Conservation (phyloP, 2,113 vertebrate genomes). For the Sorex fumeus region DNA sequence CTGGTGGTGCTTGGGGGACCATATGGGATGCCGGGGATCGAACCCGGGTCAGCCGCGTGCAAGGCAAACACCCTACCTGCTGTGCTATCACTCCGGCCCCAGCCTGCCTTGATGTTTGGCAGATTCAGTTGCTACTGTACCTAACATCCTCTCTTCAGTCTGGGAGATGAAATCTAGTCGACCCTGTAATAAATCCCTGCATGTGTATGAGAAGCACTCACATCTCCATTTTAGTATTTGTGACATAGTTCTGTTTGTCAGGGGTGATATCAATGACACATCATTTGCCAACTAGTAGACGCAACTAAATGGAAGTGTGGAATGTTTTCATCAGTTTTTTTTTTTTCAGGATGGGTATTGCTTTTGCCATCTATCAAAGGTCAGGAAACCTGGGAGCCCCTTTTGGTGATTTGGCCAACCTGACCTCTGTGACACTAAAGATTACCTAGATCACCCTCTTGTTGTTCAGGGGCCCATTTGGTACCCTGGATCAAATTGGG, state of each 20-base stretch:
- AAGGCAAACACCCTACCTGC: too few relatives aligned
- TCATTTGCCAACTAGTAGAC: background rate
- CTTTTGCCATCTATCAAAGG: too few relatives aligned
- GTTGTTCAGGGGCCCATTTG: too few relatives aligned
- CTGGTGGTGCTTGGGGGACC: too few relatives aligned
- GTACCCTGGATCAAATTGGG: too few relatives aligned
- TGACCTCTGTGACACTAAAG: too few relatives aligned
- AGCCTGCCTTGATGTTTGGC: background rate
- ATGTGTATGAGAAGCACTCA: background rate
- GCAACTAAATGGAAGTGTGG: background rate
- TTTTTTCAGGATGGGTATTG: background rate
- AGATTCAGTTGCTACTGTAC: background rate
- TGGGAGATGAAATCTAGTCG: background rate
- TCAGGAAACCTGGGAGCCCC: too few relatives aligned
- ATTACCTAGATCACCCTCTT: too few relatives aligned
- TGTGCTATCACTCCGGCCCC: too few relatives aligned
- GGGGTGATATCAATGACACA: constrained; percentile 33
- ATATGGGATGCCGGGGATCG: too few relatives aligned
- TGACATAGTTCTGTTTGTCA: constrained; percentile 46
- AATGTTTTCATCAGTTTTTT: constrained; percentile 49
- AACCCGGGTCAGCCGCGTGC: too few relatives aligned
- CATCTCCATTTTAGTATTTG: constrained; percentile 49
- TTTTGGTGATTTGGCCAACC: too few relatives aligned
- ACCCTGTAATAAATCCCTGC: background rate
- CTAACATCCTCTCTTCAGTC: background rate